Evolutionary conservation across 92 coral and sea anemone genomes (phyloP).

Genomic region (Porites rus): DNA sequence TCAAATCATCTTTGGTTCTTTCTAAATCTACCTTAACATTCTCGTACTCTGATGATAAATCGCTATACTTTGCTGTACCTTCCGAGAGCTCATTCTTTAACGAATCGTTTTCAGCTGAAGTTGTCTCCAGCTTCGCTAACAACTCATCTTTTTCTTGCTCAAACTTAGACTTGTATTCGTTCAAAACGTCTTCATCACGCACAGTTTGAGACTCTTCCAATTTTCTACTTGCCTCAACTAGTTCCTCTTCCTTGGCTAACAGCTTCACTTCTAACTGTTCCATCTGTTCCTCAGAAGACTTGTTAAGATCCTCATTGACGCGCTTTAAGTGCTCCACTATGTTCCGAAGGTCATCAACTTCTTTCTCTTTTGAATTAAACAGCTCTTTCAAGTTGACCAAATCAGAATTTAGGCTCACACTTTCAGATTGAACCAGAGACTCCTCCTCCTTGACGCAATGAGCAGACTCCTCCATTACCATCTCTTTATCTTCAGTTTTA

Average conservation of each 20-base stretch:
- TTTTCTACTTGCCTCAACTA: neutral
- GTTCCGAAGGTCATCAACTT: slow-evolving; percentile 32
- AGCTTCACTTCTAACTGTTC: slow-evolving; percentile 22
- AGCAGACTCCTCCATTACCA: slow-evolving; percentile 2
- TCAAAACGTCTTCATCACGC: slow-evolving; percentile 11
- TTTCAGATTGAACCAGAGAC: slow-evolving; percentile 38
- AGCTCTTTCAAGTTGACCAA: slow-evolving; percentile 4
- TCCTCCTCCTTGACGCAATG: slow-evolving; percentile 6
- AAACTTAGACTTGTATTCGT: slow-evolving; percentile 19
- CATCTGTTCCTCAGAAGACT: slow-evolving; percentile 1
- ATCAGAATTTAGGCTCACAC: slow-evolving; percentile 10
- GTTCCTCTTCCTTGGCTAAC: slow-evolving; percentile 18
- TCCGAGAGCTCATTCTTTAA: slow-evolving; percentile 21
- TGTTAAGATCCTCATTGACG: slow-evolving; percentile 30
- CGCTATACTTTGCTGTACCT: neutral
- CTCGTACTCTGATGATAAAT: slow-evolving; percentile 10
- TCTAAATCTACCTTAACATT: slow-evolving; percentile 10
- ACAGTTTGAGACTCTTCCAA: slow-evolving; percentile 10
- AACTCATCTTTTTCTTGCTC: slow-evolving; percentile 35
- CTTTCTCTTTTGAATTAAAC: slow-evolving; percentile 20
- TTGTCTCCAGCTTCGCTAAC: slow-evolving; percentile 5
- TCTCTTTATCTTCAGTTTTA: slow-evolving; percentile 22
- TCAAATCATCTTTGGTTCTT: slow-evolving; percentile 21
- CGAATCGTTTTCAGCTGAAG: slow-evolving; percentile 7
- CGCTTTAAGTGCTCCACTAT: slow-evolving; percentile 39